phyloP scores from a whole-genome alignment of 1,140 invertebrate species.

The Diprion similis region DNA sequence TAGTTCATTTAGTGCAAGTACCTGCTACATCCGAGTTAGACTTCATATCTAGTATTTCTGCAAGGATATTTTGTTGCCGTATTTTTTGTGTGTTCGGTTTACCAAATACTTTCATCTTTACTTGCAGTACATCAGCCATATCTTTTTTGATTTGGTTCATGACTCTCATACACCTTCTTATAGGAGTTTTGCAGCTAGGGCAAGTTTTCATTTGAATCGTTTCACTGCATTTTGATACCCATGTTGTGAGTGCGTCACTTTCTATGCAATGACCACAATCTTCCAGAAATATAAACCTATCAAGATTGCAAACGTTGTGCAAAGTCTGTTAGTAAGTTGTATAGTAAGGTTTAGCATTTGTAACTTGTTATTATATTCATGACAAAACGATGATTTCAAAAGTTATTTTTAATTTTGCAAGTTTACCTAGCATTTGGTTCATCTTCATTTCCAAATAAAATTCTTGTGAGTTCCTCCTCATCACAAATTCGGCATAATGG shows the following conservation, averaged over 20 bases:
- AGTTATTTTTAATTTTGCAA: slow-evolving; percentile 26
- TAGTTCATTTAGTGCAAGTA: background rate
- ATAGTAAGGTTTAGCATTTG: too few relatives aligned
- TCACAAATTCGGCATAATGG: slow-evolving; percentile 60
- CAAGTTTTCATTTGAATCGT: slow-evolving; percentile 66
- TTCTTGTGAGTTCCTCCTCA: slow-evolving; percentile 28
- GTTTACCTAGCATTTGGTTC: slow-evolving; percentile 63
- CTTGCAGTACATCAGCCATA: slow-evolving; percentile 62
- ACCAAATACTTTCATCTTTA: slow-evolving; percentile 55
- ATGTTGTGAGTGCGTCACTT: slow-evolving; percentile 62
- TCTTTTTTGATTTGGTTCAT: slow-evolving; percentile 65
- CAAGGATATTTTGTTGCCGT: background rate
- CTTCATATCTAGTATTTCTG: background rate
- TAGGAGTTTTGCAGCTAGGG: slow-evolving; percentile 69
- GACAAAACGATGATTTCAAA: background rate
- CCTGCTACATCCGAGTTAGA: background rate
- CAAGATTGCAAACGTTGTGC: background rate
- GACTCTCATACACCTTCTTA: slow-evolving; percentile 68
- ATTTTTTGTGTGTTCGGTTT: too few relatives aligned
- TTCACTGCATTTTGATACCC: slow-evolving; percentile 37
- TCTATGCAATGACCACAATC: slow-evolving; percentile 73
- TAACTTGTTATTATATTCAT: background rate
- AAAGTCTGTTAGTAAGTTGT: too few relatives aligned
- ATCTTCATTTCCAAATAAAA: slow-evolving; percentile 66
- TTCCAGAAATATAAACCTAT: slow-evolving; percentile 67